phyloP scores from a whole-genome alignment of 1,140 invertebrate genomes.

The Lordiphosa stackelbergi region DNA sequence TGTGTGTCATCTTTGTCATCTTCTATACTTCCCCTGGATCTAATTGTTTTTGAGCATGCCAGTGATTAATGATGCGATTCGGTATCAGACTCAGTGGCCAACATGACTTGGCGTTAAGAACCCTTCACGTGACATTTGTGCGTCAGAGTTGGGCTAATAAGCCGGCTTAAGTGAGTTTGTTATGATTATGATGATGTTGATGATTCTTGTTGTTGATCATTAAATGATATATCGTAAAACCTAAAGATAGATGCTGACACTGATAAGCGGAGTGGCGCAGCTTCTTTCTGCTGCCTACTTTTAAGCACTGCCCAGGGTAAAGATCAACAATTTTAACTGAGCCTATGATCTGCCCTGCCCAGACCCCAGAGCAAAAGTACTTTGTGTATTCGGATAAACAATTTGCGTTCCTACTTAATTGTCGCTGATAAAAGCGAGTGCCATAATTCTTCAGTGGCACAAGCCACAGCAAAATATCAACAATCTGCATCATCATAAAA shows the following conservation, averaged over 20 bases:
- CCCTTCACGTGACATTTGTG: constrained; percentile 6
- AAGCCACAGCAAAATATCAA: constrained; percentile 54
- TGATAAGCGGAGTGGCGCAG: constrained; percentile 17
- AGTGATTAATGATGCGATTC: constrained; percentile 41
- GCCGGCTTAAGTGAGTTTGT: constrained; percentile 28
- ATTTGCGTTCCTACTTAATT: neutral
- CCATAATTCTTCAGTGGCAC: constrained; percentile 63
- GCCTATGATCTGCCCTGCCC: no score
- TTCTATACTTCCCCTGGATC: constrained; percentile 29
- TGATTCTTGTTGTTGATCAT: no score
- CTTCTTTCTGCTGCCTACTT: neutral
- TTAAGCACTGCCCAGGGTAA: no score
- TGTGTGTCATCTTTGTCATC: constrained; percentile 3
- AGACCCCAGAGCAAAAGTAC: no score
- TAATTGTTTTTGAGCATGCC: constrained; percentile 60
- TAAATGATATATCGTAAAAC: constrained; percentile 32
- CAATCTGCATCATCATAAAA: constrained; percentile 38
- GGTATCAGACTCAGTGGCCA: no score
- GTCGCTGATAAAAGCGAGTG: constrained; percentile 26
- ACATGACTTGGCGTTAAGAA: neutral
- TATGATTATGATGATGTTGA: constrained; percentile 35
- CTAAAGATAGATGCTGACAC: constrained; percentile 31
- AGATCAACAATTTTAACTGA: no score
- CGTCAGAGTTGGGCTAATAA: constrained; percentile 23
- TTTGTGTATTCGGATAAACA: constrained; percentile 17